Conservation (phyloP, 2,113 vertebrate species). For the Otocyon megalotis region DNA sequence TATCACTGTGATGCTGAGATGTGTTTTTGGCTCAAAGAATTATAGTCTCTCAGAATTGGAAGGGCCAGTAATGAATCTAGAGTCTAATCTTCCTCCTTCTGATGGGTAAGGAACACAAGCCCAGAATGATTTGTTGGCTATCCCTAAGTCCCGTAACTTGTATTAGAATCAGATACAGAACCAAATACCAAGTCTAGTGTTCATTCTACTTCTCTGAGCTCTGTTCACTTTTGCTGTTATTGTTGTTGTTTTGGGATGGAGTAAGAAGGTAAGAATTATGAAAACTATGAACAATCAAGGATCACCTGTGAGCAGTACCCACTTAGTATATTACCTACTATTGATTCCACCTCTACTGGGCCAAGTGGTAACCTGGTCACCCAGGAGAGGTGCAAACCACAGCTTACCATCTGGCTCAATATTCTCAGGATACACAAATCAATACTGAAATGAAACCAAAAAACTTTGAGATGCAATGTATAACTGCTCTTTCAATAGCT, state of each 20-base stretch:
- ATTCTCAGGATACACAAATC: background rate
- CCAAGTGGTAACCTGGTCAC: background rate
- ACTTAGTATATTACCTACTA: background rate
- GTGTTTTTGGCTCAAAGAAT: slow-evolving; percentile 29
- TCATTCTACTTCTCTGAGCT: background rate
- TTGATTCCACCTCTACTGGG: background rate
- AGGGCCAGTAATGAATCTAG: background rate
- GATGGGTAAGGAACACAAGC: background rate
- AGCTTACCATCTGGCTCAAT: background rate
- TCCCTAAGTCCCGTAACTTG: background rate
- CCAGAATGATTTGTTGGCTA: background rate
- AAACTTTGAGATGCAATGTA: background rate
- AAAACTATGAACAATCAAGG: background rate
- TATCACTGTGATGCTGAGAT: background rate
- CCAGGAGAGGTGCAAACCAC: background rate
- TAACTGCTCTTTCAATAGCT: background rate
- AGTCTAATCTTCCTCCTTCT: background rate
- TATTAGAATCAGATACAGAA: background rate
- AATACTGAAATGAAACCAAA: background rate
- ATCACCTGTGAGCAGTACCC: background rate
- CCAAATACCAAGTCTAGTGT: background rate
- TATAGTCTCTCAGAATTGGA: background rate
- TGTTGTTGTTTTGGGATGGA: background rate
- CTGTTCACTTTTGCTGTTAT: background rate
- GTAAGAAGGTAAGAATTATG: background rate